A percentile compares a stretch with the other conserved stretches of the same genome.
These are phyloP conservation scores for Campylomormyrus tamandua DNA, from an alignment of 2,113 vertebrate genomes.

Conservation along the genomic window DNA sequence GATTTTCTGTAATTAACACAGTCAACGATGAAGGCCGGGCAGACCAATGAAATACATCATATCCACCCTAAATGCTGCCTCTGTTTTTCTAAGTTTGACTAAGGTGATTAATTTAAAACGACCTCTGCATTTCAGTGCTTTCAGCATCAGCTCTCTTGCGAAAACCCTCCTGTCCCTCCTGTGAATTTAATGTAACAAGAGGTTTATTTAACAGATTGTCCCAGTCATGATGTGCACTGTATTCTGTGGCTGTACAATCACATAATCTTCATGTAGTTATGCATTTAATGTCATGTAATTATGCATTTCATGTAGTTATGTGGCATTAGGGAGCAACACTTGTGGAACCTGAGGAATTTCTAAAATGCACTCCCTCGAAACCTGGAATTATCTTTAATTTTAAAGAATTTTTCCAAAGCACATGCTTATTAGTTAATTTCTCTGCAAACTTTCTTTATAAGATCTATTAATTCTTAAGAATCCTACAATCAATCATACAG, in stretches of 20 bases:
- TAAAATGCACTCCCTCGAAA: neutral
- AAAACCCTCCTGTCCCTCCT: neutral
- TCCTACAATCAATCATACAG: constrained; percentile 34
- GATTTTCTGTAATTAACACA: constrained; percentile 44
- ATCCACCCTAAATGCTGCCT: constrained; percentile 50
- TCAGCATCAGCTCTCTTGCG: neutral
- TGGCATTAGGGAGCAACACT: neutral
- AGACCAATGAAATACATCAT: constrained; percentile 46
- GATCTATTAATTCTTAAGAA: constrained; percentile 24
- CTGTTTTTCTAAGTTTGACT: neutral
- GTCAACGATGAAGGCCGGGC: constrained; percentile 47
- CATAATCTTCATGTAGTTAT: neutral
- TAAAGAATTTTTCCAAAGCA: constrained; percentile 34
- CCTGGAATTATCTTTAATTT: neutral
- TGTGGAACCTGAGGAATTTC: neutral
- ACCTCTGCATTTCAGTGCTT: constrained; percentile 15
- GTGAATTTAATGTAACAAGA: neutral
- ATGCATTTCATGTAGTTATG: neutral
- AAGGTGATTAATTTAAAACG: constrained; percentile 33
- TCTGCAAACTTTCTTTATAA: constrained; percentile 19
- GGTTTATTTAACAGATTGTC: neutral
- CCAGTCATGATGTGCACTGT: neutral
- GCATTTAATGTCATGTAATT: neutral
- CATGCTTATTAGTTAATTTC: constrained; percentile 27
- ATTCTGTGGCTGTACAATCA: neutral